Evolutionary conservation across 2,113 vertebrate genomes (phyloP), one percentile per base, ranked within the genome.

Genomic region (Cephalophus harveyi): DNA sequence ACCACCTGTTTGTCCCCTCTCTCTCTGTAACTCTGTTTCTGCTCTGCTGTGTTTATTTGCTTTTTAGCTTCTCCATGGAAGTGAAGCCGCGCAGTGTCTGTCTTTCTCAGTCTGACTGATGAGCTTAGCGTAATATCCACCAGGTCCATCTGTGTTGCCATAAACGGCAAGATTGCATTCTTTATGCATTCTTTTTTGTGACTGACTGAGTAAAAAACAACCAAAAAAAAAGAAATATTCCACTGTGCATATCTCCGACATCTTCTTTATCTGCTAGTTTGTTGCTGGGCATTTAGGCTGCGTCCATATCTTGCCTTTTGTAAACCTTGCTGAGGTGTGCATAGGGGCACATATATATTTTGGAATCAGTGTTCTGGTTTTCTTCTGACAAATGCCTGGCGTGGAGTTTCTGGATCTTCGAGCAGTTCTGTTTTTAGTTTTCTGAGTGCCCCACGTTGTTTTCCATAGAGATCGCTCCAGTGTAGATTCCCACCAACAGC

Each of bases 171-270:
- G 78, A 13, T 21, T 79, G 19, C 30, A 7, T 33, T 79, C 76
- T 48, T 81, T 81, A 13, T 79, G 19, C 30, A 7, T 33, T 79
- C 76, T 48, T 81, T 81, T 52, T 52, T 50, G 78, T 81, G 48
- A 50, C 43, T 16, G 71, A 74, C 78, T 33, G 74, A 78, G 74
- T 74, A 11, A 23, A 74, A 40, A 40, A 33, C 28, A 62, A 16
- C 60, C 60, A 33, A 23, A 71, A 11, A 11, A 15, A 71, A 40
- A 12, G 19, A 2, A 21, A 1, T 6, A 33, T 81, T 33, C 28
- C 46, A 0, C 30, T 12, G 16, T 21, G 48, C 2, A 5, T 3
- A 12, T 33, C 16, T 2, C 0, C 14, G 28, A 21, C 28, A 4
- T 33, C 46, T 50, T 19, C 78, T 52, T 52, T 12, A 52, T 33